phyloP scores from a whole-genome alignment of 1,140 invertebrate species.

The Lerema accius region DNA sequence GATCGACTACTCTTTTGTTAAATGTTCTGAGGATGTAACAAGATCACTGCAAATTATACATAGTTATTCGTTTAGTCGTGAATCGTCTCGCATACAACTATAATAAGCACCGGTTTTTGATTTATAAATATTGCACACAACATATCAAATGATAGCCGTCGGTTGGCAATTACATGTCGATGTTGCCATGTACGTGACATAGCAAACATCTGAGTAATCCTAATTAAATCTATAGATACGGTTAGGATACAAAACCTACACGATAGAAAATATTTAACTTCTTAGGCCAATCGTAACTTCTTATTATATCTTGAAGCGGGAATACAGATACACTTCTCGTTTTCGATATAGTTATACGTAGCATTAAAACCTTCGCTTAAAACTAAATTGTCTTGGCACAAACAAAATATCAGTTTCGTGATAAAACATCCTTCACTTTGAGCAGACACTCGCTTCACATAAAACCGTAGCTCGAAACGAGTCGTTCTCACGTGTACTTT shows the following conservation, averaged over 20 bases:
- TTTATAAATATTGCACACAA: conserved; percentile 52
- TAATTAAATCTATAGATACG: conserved; percentile 48
- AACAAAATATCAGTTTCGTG: conserved; percentile 61
- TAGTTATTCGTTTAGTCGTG: conserved; percentile 29
- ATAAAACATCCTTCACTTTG: conserved; percentile 34
- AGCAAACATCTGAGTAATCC: conserved; percentile 30
- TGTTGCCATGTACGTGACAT: conserved; percentile 32
- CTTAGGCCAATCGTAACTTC: conserved; percentile 78
- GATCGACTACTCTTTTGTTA: conserved; percentile 43
- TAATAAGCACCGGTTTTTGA: conserved; percentile 56
- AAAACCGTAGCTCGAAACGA: conserved; percentile 34
- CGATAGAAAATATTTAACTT: conserved; percentile 72
- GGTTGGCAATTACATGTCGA: conserved; percentile 12
- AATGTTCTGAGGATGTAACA: conserved; percentile 64
- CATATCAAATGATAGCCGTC: conserved; percentile 34
- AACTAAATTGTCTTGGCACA: conserved; percentile 77
- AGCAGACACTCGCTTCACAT: conserved; percentile 28
- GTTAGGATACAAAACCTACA: conserved; percentile 73
- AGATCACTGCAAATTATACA: conserved; percentile 37
- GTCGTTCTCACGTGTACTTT: conserved; percentile 15
- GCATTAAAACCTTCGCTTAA: conserved; percentile 60
- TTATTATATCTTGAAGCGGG: conserved; percentile 49
- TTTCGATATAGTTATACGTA: conserved; percentile 48
- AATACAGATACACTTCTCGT: conserved; percentile 48
- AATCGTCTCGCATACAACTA: conserved; percentile 33